Evolutionary conservation across 2,888 invertebrate genomes (phyloP).

Genomic region (Antheraea assamensis): DNA sequence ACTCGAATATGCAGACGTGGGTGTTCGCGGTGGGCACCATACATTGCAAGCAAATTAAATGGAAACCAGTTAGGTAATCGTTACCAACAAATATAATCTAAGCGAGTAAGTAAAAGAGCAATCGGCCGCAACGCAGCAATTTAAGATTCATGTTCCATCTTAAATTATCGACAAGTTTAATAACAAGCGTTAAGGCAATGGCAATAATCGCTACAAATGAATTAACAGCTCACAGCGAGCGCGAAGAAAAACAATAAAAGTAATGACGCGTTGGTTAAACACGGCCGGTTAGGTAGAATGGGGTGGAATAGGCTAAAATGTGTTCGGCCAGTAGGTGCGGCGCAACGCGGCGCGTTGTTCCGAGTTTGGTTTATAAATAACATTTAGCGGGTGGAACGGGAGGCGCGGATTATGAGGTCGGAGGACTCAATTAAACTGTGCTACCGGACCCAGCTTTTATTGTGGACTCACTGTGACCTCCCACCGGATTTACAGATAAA

Average conservation of each 20-base stretch:
- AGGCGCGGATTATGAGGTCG: constrained; percentile 78
- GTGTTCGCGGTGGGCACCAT: constrained; percentile 54
- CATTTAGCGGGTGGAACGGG: constrained; percentile 74
- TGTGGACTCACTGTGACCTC: constrained; percentile 77
- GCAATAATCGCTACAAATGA: constrained; percentile 76
- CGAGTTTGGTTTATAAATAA: constrained; percentile 77
- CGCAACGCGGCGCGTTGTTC: constrained; percentile 50
- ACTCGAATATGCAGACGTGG: constrained; percentile 60
- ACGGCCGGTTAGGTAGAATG: constrained; percentile 40
- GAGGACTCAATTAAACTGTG: constrained; percentile 81
- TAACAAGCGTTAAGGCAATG: constrained; percentile 73
- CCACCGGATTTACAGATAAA: constrained; percentile 76
- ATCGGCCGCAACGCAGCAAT: constrained; percentile 72
- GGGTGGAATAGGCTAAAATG: constrained; percentile 67
- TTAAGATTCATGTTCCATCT: constrained; percentile 75
- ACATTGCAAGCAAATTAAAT: constrained; percentile 67
- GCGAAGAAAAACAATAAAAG: constrained; percentile 70
- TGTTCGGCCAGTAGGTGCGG: constrained; percentile 56
- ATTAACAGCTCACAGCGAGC: constrained; percentile 64
- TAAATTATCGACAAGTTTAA: constrained; percentile 79
- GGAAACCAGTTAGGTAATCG: constrained; percentile 56
- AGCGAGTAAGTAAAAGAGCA: constrained; percentile 60
- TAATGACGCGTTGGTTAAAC: constrained; percentile 54
- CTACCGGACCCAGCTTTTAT: constrained; percentile 77
- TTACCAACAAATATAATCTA: constrained; percentile 65